These are phyloP conservation scores for Eleutherodactylus coqui DNA, from an alignment of 2,797 vertebrate genomes.

Conservation along the genomic window DNA sequence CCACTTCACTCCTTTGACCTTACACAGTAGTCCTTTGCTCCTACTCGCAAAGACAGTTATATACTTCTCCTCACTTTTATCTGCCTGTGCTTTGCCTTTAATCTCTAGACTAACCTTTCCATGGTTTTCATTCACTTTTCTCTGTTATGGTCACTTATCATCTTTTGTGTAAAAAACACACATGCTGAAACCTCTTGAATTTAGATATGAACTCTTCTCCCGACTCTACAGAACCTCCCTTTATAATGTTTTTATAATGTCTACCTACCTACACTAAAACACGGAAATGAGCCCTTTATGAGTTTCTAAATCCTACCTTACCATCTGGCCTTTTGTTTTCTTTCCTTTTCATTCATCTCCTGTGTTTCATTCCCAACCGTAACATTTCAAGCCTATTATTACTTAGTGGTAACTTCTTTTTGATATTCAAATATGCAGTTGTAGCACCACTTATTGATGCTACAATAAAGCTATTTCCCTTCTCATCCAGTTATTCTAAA, in stretches of 20 bases:
- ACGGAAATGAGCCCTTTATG: not conserved
- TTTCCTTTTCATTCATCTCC: not conserved
- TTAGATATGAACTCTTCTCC: not conserved
- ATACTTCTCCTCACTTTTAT: not conserved
- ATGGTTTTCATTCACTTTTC: not conserved
- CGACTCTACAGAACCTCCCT: not conserved
- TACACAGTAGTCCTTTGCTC: not conserved
- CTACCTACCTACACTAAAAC: not conserved
- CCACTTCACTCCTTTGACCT: not conserved
- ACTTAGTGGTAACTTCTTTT: no score
- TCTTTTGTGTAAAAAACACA: not conserved
- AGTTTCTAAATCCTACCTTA: not conserved
- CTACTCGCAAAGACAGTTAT: not conserved
- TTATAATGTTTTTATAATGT: not conserved
- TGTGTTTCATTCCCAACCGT: no score
- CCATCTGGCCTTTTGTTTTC: not conserved
- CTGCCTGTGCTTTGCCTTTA: not conserved
- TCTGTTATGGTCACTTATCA: not conserved
- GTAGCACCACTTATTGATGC: no score
- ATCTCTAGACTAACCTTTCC: not conserved
- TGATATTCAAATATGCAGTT: no score
- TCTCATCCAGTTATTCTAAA: no score
- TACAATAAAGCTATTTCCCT: no score
- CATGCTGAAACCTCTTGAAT: not conserved
- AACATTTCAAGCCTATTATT: no score